Evolutionary conservation across 2,113 vertebrate genomes (phyloP), one percentile per base, ranked within the genome.

Genomic region (Apaloderma vittatum): DNA sequence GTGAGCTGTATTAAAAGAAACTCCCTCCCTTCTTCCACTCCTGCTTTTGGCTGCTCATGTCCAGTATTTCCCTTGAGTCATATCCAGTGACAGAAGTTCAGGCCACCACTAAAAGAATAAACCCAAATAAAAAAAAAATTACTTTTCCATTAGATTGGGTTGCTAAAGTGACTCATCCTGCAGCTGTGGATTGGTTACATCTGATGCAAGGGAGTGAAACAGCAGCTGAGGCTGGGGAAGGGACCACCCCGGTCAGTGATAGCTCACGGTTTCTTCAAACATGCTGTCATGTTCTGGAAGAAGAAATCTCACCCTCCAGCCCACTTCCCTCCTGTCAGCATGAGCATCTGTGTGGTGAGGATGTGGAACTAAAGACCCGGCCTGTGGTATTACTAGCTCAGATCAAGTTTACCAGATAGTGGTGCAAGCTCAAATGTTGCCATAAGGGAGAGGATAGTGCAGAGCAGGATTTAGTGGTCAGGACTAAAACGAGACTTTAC

Each of bases 121-220:
- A 93, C 30, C 72, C 91, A 73, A 94, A 88, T 3, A 49, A 95
- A 97, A 92, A 55, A 92, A 51, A 86, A 88, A 48, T 51, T 76
- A 84, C 24, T 67, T 94, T 96, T 95, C 91, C 79, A 37, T 80
- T 95, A 90, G 46, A 51, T 24, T 89, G 62, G 5, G 59, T 88
- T 86, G 40, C 74, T 90, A 4, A 77, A 89, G 75, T 97, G 96
- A 97, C 90, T 96, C 95, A 96, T 86, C 68, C 65, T 92, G 91
- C 95, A 95, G 94, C 93, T 97, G 94, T 91, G 93, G 76, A 80
- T 92, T 77, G 83, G 58, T 92, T 90, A 83, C 72, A 84, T 86
- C 72, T 97, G 68, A 86, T 55, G 75, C 43, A 92, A 78, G 59
- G 63, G 72, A 93, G 59, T 43, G 68, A 91, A 92, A 83, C 24